Evolutionary conservation across 2,888 invertebrate species (phyloP), one percentile per base, ranked within the genome.

Genomic region (Creontiades dilutus): DNA sequence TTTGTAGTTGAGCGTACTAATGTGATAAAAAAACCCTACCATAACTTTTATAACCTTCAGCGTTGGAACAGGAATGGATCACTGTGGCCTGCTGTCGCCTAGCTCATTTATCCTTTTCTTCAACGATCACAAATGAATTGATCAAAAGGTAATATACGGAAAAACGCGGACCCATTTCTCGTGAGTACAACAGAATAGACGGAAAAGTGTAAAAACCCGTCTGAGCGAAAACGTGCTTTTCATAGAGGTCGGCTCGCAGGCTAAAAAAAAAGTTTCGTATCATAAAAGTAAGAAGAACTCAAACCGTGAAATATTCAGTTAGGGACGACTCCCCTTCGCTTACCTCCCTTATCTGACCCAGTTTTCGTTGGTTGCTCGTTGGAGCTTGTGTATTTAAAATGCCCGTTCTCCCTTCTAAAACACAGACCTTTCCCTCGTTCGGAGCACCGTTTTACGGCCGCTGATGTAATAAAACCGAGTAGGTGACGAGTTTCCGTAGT

Each of bases 331-430:
- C 85, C 85, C 37, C 85, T n/a, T 61, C 84, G 19, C 52, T 57
- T 61, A 61, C 55, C 37, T 16, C 85, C 57, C 85, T 55, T 85
- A 85, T 85, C 85, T 85, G 85, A 85, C 85, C 85, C 85, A 85
- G 85, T 85, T 85, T 57, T 85, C 37, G 85, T 61, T 85, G 85
- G 85, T 16, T 37, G 37, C 37, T 37, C 37, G 37, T 37, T n/a
- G 27, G n/a, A 55, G 57, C 85, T 47, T 9, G 55, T 23, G 57
- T 57, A 55, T 57, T 57, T 57, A 55, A 55, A 85, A 57, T 52
- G 55, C 85, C 52, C 57, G 19, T n/a, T 85, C 55, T 85, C 85
- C 55, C 78, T 68, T 68, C 11, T 68, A 27, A 68, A 68, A 68
- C 19, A 23, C 68, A 68, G n/a, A 23, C 23, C 68, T 12, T 12